Evolutionary conservation across 64 coral and sea anemone species (phyloP), one percentile per base, ranked within the genome.

Genomic region (Actinia equina): DNA sequence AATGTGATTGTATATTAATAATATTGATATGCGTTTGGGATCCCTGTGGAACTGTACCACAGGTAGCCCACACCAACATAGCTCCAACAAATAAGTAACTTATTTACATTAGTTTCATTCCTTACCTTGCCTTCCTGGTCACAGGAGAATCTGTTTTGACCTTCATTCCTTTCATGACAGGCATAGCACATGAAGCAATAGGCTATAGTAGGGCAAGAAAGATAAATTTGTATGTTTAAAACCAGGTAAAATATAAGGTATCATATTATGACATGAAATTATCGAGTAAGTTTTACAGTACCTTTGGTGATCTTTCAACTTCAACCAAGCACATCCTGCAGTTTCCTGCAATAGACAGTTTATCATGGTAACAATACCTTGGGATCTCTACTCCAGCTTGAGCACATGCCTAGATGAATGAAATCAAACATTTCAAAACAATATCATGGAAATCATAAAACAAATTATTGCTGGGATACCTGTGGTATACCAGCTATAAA

Each of bases 141-240:
- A 98, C 86, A 43, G 93, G 92, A 82, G 96, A 98, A 46, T 98
- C 88, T 71, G 96, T 92, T 60, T 98, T 98, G 90, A 98, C 86
- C 20, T 84, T 98, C 90, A 92, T 94, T 63, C 96, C 96, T 90
- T 98, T 98, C 92, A 98, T 94, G 16, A 98, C 96, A 27, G 96
- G 96, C 96, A 98, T 98, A 82, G 96, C 96, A 94, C 96, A 98
- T 51, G 96, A 94, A 83, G 96, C 96, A 92, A 98, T 92, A 63
- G 96, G 96, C 96, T 98, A 44, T 26, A 78, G 17, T 55, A 83
- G 43, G 27, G 54, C 22, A n/a, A 43, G 37, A 23, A 65, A 14
- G 15, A 65, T 65, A 52, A 87, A 16, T 67, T 46, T 51, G 16
- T 12, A 63, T 63, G 60, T 17, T 19, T n/a, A 3, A 65, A 65